phyloP scores from a whole-genome alignment of 2,797 vertebrate species.

The Enteromius radiatus region DNA sequence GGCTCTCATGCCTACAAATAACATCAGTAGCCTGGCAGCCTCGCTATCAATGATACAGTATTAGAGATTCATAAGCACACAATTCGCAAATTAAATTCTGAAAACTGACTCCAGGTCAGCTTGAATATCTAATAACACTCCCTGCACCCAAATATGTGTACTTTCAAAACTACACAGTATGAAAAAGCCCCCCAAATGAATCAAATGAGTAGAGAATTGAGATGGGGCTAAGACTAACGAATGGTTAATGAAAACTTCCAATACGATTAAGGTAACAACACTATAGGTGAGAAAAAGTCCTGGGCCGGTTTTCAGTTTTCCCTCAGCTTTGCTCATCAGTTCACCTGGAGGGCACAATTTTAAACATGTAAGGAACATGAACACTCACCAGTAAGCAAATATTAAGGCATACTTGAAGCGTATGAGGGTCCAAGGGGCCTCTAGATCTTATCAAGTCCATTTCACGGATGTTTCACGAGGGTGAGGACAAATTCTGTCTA shows the following conservation, averaged over 20 bases:
- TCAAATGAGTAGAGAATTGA: not conserved
- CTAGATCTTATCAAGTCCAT: slow-evolving; percentile 51
- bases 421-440: slow-evolving; percentile 22
- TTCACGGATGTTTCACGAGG: slow-evolving; percentile 33
- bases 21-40: slow-evolving; percentile 18
- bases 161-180: not conserved
- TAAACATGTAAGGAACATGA: slow-evolving; percentile 11
- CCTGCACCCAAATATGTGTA: not conserved
- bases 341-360: slow-evolving; percentile 26
- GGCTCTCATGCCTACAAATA: slow-evolving; percentile 44
- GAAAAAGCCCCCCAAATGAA: not conserved
- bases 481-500: slow-evolving; percentile 36
- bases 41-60: not conserved
- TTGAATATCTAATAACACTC: slow-evolving; percentile 9
- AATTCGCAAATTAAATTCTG: slow-evolving; percentile 2
- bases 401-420: slow-evolving; percentile 30
- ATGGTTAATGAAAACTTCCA: not conserved
- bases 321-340: slow-evolving; percentile 11
- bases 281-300: slow-evolving; percentile 19
- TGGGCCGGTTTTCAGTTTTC: slow-evolving; percentile 28
- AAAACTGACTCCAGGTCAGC: slow-evolving; percentile 9
- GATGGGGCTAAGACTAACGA: not conserved
- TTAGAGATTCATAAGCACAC: slow-evolving; percentile 28
- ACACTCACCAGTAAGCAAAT: slow-evolving; percentile 28
- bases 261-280: slow-evolving; percentile 19